Evolutionary conservation across 2,888 invertebrate genomes (phyloP).

Genomic region (Netelia fuscicornis): DNA sequence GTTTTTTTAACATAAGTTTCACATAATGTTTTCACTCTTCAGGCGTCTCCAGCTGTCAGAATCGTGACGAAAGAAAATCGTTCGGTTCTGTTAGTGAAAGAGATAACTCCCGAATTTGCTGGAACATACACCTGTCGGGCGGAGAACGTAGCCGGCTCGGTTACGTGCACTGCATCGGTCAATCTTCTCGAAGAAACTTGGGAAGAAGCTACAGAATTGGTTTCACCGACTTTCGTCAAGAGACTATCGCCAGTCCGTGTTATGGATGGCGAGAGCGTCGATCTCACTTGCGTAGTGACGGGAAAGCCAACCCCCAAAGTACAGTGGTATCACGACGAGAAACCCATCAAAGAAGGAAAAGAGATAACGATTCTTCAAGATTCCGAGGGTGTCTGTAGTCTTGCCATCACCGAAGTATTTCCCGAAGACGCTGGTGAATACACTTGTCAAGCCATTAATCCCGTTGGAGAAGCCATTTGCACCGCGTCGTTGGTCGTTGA

Average conservation of each 20-base stretch:
- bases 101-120: conserved; percentile 89
- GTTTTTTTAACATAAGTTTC: neutral
- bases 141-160: conserved; percentile 95
- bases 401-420: conserved; percentile 94
- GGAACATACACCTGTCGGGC: conserved; percentile 95
- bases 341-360: conserved; percentile 90
- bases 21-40: conserved; percentile 58
- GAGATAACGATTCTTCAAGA: conserved; percentile 91
- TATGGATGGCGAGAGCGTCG: conserved; percentile 96
- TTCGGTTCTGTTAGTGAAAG: conserved; percentile 92
- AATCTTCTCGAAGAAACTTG: conserved; percentile 87
- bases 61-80: conserved; percentile 91
- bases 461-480: conserved; percentile 92
- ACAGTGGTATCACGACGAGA: conserved; percentile 92
- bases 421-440: conserved; percentile 96
- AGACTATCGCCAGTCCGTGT: conserved; percentile 91
- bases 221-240: conserved; percentile 92
- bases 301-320: conserved; percentile 93
- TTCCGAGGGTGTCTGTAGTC: conserved; percentile 91
- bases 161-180: conserved; percentile 93
- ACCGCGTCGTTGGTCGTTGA: conserved; percentile 92
- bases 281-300: conserved; percentile 90
- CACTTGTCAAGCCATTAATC: conserved; percentile 92
- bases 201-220: conserved; percentile 87
- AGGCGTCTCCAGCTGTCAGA: conserved; percentile 89